Base-by-base conservation (phyloP, 1,140 invertebrate genomes). In the Habropoda laboriosa region DNA sequence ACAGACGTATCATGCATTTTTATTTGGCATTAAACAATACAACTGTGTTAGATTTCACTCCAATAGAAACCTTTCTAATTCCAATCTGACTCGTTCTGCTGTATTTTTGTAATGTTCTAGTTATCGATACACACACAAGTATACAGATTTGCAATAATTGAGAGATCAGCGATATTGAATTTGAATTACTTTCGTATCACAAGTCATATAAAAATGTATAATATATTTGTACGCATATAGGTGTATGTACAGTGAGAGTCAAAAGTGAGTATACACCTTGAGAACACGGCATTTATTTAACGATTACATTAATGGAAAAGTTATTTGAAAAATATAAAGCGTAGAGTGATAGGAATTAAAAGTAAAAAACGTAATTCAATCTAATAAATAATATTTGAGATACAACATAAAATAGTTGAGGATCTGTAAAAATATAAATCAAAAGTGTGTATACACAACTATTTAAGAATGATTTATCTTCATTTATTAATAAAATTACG, bases 381-480 rank as follows among this genome's bases (percentile, higher is more conserved):
- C 47, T 51, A 51, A 51, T 4, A 51, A 51, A 51, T 51, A 51
- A 51, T 51, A 51, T 51, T 51, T 51, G 47, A 51, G 47, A 51
- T 51, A 4, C 47, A 51, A 51, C 47, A 21, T 51, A 51, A 51
- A 51, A 51, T 51, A 51, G 47, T 51, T 51, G 47, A 51, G 21
- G 47, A 51, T 51, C 47, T 51, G 47, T 51, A 51, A 51, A 51
- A 51, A 8, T 35, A 57, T 30, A 12, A 60, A 38, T 60, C 35
- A 61, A 61, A 61, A 38, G 35, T 61, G 58, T 21, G 58, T 61
- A 61, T 58, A 42, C 13, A n/a, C n/a, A 45, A 63, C n/a, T 66
- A 66, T 49, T 66, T 49, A 66, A 47, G 63, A 66, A 47, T 66
- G 27, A 66, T 47, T 66, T 47, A 45, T 66, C 32, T 7, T 61